Evolutionary conservation across 2,888 invertebrate species (phyloP).

Genomic region (Phytoseiulus persimilis): DNA sequence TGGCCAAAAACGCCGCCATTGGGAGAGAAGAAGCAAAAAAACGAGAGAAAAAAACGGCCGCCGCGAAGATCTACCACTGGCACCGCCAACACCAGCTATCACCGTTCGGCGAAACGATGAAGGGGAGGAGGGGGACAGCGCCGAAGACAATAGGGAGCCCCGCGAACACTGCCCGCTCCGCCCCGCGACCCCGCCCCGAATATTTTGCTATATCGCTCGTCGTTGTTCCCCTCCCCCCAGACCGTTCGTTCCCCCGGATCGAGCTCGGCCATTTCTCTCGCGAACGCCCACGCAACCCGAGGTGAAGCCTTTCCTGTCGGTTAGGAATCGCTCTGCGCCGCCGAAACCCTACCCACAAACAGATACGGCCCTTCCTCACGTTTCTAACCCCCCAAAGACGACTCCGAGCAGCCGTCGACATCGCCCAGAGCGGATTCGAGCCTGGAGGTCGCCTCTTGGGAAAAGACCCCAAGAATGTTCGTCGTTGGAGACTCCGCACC

Average conservation of each 20-base stretch:
- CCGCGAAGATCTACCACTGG: background rate
- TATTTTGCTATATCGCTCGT: background rate
- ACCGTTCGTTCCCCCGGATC: background rate
- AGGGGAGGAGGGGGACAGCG: background rate
- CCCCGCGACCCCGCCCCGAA: background rate
- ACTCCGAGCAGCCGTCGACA: no score
- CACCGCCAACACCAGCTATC: background rate
- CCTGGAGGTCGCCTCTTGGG: no score
- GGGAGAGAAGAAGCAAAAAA: background rate
- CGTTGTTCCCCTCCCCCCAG: background rate
- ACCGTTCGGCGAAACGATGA: background rate
- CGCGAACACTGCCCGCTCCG: background rate
- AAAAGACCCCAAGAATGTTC: no score
- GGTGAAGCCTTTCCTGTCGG: no score
- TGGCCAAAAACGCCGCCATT: constrained; percentile 31
- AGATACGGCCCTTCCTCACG: no score
- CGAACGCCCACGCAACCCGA: no score
- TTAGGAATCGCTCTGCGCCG: no score
- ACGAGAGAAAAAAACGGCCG: background rate
- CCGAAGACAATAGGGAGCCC: background rate
- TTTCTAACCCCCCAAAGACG: no score
- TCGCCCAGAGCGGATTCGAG: no score
- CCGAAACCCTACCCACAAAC: no score
- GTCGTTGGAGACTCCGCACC: no score
- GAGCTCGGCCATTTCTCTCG: no score